A percentile compares a stretch with the other conserved stretches of the same genome.
Conservation (phyloP, 2,888 invertebrate genomes). For the Lasioglossum calceatum region DNA sequence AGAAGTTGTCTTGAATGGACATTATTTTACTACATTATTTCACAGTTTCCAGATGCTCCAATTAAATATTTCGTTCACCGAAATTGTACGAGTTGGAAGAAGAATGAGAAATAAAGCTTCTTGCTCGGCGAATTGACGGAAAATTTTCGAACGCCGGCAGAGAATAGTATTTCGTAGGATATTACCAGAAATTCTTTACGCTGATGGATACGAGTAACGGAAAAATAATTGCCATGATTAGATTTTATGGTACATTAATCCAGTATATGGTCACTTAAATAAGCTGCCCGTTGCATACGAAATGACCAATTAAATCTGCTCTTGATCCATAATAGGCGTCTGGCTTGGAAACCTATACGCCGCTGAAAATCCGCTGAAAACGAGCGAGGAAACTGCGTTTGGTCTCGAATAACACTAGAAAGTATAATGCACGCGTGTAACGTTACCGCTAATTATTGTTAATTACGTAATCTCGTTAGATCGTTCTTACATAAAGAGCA, state of each 20-base stretch:
- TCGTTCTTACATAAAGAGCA: slow-evolving; percentile 20
- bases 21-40: neutral
- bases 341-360: slow-evolving; percentile 19
- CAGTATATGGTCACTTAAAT: slow-evolving; percentile 25
- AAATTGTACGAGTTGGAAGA: neutral
- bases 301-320: slow-evolving; percentile 26
- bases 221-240: slow-evolving; percentile 35
- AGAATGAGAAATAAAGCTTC: neutral
- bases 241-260: slow-evolving; percentile 38
- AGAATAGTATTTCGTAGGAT: neutral
- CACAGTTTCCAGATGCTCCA: neutral
- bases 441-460: slow-evolving; percentile 24
- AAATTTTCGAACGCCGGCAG: neutral
- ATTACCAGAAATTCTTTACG: neutral
- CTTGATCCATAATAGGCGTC: slow-evolving; percentile 32
- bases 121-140: neutral
- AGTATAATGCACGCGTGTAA: slow-evolving; percentile 23
- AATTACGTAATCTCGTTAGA: slow-evolving; percentile 23
- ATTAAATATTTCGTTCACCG: neutral
- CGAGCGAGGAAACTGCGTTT: slow-evolving; percentile 28
- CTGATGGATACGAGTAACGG: slow-evolving; percentile 12
- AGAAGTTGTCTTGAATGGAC: neutral
- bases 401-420: slow-evolving; percentile 38
- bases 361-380: slow-evolving; percentile 22
- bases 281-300: slow-evolving; percentile 14